Percentiles rank a stretch among this genome's conserved stretches.
Evolutionary conservation across 2,888 invertebrate species (phyloP).

Genomic region (Caenorhabditis panamensis): DNA sequence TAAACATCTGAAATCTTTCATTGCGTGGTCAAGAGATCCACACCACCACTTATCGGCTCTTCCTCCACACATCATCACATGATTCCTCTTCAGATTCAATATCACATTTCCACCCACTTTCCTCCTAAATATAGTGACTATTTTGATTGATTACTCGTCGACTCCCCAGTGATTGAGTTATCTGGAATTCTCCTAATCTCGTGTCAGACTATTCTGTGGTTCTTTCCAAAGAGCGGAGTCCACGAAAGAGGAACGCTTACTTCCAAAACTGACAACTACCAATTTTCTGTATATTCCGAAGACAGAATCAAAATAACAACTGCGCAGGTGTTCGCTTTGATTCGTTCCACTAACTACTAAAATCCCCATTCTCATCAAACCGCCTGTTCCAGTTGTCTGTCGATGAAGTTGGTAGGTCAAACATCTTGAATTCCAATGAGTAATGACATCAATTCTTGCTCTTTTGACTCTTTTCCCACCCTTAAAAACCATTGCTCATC

Average conservation of each 20-base stretch:
- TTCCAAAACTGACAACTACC: too few species aligned
- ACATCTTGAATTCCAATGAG: neutral
- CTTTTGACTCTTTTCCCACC: neutral
- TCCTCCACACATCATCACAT: neutral
- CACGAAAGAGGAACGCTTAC: too few species aligned
- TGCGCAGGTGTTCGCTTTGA: neutral
- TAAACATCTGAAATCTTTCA: too few species aligned
- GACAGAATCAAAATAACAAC: too few species aligned
- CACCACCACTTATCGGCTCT: too few species aligned
- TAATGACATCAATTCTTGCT: neutral
- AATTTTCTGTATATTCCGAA: too few species aligned
- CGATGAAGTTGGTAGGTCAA: neutral
- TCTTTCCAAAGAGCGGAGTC: too few species aligned
- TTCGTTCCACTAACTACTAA: neutral
- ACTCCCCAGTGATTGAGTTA: neutral
- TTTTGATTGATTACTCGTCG: constrained; percentile 11
- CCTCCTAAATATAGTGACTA: constrained; percentile 2
- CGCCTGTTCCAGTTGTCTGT: neutral
- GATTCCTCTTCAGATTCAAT: neutral
- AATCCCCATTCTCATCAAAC: too few species aligned
- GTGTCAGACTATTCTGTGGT: neutral
- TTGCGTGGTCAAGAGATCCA: too few species aligned
- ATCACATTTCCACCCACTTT: neutral
- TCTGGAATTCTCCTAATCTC: neutral
- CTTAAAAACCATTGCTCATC: neutral